Percentiles rank a stretch among this genome's conserved stretches.
phyloP scores from a whole-genome alignment of 2,113 vertebrate species.

The Thomomys bottae region DNA sequence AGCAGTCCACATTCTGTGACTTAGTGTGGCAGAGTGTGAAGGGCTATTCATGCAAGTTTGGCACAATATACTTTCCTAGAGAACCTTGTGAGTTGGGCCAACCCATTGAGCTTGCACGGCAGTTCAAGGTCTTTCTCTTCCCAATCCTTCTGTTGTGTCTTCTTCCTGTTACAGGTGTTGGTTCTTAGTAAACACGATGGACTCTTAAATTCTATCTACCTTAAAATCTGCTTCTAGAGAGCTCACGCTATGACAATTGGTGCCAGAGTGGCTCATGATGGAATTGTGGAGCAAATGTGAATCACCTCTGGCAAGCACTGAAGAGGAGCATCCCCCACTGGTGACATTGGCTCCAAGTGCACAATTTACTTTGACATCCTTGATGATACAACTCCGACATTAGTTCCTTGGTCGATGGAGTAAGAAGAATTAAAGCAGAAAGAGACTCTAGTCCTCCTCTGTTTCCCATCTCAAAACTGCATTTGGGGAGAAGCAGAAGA shows the following conservation, averaged over 20 bases:
- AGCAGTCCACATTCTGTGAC: neutral
- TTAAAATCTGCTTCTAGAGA: neutral
- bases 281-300: neutral
- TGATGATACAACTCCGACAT: neutral
- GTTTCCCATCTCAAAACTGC: neutral
- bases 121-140: neutral
- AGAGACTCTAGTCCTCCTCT: neutral
- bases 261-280: neutral
- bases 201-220: neutral
- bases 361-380: neutral
- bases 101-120: neutral
- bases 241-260: neutral
- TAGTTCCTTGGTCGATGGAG: neutral
- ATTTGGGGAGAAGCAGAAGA: neutral
- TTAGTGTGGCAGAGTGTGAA: neutral
- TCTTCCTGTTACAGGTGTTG: neutral
- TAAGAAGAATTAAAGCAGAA: neutral
- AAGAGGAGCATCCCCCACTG: neutral
- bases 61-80: neutral
- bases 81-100: neutral
- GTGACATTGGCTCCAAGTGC: neutral
- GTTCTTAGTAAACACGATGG: neutral
- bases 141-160: neutral
- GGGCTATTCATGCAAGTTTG: neutral
- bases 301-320: neutral